Evolutionary conservation across 2,888 invertebrate species (phyloP).

Genomic region (Ariolimax columbianus): DNA sequence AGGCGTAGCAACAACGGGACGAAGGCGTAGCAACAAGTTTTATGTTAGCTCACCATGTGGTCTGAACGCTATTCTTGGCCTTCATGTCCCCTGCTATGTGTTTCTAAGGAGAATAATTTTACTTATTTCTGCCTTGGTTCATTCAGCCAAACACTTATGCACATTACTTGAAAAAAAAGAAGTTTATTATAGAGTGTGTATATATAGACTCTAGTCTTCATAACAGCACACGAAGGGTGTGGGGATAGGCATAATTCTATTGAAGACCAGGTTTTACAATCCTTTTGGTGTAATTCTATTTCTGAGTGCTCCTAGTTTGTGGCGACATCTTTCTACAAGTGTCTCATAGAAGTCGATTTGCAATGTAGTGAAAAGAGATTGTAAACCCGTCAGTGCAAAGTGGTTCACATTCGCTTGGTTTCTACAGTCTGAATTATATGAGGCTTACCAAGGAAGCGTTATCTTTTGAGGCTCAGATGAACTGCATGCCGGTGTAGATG

Average conservation of each 20-base stretch:
- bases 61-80: background rate
- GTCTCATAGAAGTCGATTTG: too few relatives aligned
- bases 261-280: background rate
- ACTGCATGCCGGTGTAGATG: too few relatives aligned
- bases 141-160: background rate
- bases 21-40: background rate
- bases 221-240: background rate
- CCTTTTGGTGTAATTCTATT: background rate
- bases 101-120: background rate
- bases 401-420: too few relatives aligned
- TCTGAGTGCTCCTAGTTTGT: too few relatives aligned
- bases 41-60: background rate
- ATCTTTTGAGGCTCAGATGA: too few relatives aligned
- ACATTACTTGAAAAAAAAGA: background rate
- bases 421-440: too few relatives aligned
- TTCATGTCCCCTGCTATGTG: background rate
- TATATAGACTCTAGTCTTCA: background rate
- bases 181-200: too few relatives aligned
- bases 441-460: too few relatives aligned
- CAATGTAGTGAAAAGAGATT: too few relatives aligned
- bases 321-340: too few relatives aligned
- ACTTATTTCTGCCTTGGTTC: background rate
- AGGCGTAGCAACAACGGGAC: background rate
- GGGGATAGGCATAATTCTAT: background rate
- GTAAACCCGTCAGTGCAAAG: too few relatives aligned